phyloP scores from a whole-genome alignment of 2,113 vertebrate species.

The Podocnemis expansa region DNA sequence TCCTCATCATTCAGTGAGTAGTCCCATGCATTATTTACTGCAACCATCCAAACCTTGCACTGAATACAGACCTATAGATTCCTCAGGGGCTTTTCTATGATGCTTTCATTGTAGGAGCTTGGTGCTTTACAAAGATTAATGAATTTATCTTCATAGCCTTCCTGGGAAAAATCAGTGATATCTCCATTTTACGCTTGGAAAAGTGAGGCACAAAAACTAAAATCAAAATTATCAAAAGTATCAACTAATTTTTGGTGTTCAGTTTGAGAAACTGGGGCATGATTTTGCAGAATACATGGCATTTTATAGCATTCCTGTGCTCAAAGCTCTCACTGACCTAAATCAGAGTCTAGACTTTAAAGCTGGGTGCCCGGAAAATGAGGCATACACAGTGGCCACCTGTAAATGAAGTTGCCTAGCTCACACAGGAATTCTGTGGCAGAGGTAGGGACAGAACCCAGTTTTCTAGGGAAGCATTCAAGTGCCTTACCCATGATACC shows the following conservation, averaged over 20 bases:
- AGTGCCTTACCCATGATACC: not conserved
- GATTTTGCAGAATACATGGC: not conserved
- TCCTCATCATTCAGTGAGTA: not conserved
- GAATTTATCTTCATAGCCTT: not conserved
- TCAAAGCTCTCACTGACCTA: not conserved
- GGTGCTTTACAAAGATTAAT: not conserved
- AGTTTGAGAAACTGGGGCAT: not conserved
- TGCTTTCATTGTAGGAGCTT: not conserved
- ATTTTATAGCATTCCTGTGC: not conserved
- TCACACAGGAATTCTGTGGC: not conserved
- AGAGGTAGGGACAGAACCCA: not conserved
- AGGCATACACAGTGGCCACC: not conserved
- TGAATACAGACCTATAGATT: not conserved
- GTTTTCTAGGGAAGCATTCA: not conserved
- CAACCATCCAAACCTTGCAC: not conserved
- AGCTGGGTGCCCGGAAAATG: not conserved
- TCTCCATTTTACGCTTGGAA: not conserved
- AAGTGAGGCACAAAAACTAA: not conserved
- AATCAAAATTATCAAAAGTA: not conserved
- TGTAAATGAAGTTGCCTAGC: not conserved
- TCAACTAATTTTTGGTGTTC: not conserved
- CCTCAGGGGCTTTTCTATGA: not conserved
- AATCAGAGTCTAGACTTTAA: not conserved
- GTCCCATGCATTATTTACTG: not conserved
- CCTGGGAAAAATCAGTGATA: not conserved